Percentiles rank a stretch among this genome's conserved stretches.
Evolutionary conservation across 2,113 vertebrate species (phyloP).

Genomic region (Siphamia tubifer): DNA sequence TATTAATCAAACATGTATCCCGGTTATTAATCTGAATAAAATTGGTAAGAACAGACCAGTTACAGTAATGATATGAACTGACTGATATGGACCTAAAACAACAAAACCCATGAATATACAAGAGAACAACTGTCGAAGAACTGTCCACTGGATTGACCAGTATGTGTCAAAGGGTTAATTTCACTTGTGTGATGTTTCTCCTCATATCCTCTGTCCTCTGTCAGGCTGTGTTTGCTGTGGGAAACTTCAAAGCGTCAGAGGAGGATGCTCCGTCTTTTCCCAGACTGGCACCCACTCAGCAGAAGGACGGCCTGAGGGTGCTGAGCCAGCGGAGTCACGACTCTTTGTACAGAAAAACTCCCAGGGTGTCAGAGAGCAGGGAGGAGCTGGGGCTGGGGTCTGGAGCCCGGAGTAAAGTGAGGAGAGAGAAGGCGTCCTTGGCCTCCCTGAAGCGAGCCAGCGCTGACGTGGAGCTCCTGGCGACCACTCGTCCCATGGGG

Average conservation of each 20-base stretch:
- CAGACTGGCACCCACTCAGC: conserved; percentile 8
- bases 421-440: conserved; percentile 88
- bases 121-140: too few relatives aligned
- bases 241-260: conserved; percentile 87
- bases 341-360: conserved; percentile 92
- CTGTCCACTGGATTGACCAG: too few relatives aligned
- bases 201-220: neutral
- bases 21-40: too few relatives aligned
- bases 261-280: conserved; percentile 67
- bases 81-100: too few relatives aligned
- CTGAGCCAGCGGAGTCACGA: conserved; percentile 91
- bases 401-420: conserved; percentile 75
- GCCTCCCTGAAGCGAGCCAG: conserved; percentile 94
- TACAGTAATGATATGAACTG: too few relatives aligned
- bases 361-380: conserved; percentile 88
- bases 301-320: conserved; percentile 86
- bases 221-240: conserved; percentile 92
- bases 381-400: conserved; percentile 88
- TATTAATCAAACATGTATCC: too few relatives aligned
- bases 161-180: too few relatives aligned
- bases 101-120: too few relatives aligned
- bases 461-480: conserved; percentile 92
- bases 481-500: conserved; percentile 93
- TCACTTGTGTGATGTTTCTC: neutral
- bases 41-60: too few relatives aligned